Evolutionary conservation across 2,113 vertebrate species (phyloP), one percentile per base, ranked within the genome.

Genomic region (Epinephelus moara): DNA sequence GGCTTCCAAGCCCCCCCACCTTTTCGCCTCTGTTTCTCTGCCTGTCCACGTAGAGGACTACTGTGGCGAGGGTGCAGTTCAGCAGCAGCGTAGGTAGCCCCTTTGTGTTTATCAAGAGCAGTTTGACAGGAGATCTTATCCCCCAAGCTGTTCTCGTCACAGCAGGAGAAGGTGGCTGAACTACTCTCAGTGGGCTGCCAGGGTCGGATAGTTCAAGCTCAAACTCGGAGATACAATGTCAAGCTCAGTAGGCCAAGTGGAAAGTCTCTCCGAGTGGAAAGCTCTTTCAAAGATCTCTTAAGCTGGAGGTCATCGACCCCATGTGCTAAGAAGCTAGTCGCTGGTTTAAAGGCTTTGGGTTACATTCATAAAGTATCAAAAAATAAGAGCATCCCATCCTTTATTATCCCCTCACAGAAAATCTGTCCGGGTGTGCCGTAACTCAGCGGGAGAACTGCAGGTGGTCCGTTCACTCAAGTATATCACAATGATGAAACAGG

Each of bases 81-180:
- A 76, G 78, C 63, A 49, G 50, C 77, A 75, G 63, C 13, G 68
- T 77, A 84, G 70, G 84, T 55, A 68, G 53, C 57, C 55, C 63
- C 67, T 91, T 91, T 87, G 87, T 91, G 78, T 88, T 87, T 84
- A 69, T 82, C 78, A 79, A 87, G 85, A 91, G 84, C 73, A 23
- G 75, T 74, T 80, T 78, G 80, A 86, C 79, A 78, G 84, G 70
- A 82, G 91, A 91, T 90, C 70, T 86, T 82, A 88, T 88, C 91
- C 45, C 50, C 57, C 5, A 50, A 1, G n/a, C 62, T 25, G 71
- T 12, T 70, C 67, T 79, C 61, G 59, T 80, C 55, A 4, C 81
- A 23, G 70, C 50, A 15, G 73, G 68, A 74, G 37, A 71, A 81
- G 62, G 71, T 64, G 74, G 52, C 30, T 80, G 60, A 78, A 49